Evolutionary conservation across 2,888 invertebrate genomes (phyloP).

Genomic region (Drosophila affinis): DNA sequence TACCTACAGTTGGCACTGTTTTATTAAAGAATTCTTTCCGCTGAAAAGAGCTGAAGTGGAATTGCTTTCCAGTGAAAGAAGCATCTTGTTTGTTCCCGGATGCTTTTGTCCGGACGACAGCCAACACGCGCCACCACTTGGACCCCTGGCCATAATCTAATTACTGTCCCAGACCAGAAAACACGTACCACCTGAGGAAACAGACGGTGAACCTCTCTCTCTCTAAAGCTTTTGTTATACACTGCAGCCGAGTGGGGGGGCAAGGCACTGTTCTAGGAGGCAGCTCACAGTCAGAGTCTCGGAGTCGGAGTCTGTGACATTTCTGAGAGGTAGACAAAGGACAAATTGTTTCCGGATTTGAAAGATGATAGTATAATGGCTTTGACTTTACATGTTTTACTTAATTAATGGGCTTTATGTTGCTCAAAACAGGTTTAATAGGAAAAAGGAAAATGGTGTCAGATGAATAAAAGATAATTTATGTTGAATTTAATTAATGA

Average conservation of each 20-base stretch:
- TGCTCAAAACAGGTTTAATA: constrained; percentile 7
- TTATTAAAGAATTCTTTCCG: not conserved
- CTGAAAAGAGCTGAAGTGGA: not conserved
- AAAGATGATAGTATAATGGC: constrained; percentile 29
- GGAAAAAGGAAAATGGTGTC: not conserved
- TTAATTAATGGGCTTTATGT: constrained; percentile 1
- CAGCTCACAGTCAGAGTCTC: constrained; percentile 7
- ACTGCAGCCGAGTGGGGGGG: constrained; percentile 23
- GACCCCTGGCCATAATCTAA: constrained; percentile 47
- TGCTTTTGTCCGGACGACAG: constrained; percentile 23
- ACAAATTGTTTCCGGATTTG: constrained; percentile 34
- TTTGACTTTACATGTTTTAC: not conserved
- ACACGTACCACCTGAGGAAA: constrained; percentile 14
- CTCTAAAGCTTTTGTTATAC: constrained; percentile 9
- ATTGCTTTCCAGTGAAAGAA: not conserved
- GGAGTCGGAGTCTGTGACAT: not conserved
- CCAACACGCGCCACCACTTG: constrained; percentile 30
- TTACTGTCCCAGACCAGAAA: constrained; percentile 17
- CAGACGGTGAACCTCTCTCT: not conserved
- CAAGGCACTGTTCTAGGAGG: not conserved
- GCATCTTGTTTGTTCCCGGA: constrained; percentile 14
- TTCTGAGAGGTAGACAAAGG: constrained; percentile 10
- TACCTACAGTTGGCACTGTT: constrained; percentile 6
- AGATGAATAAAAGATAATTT: not conserved
- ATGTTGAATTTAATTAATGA: no score